Percentiles rank a stretch among this genome's conserved stretches.
These are phyloP conservation scores for Thrips palmi DNA, from an alignment of 1,140 invertebrate species.

Conservation along the genomic window DNA sequence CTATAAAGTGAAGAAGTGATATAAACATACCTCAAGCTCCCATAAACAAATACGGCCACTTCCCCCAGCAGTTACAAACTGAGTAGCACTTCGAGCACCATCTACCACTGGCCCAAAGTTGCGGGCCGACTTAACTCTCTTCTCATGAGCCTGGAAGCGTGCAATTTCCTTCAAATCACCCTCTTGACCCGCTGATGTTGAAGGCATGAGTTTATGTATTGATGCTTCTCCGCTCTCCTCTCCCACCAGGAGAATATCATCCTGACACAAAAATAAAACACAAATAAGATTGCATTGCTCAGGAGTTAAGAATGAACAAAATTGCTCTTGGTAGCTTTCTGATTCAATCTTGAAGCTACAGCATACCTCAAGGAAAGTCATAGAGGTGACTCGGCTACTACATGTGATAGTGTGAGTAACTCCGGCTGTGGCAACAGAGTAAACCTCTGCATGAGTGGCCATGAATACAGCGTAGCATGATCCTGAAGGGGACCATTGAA, in stretches of 20 bases:
- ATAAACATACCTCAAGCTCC: too few relatives aligned
- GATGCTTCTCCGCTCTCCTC: slow-evolving; percentile 13
- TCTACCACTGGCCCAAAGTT: too few relatives aligned
- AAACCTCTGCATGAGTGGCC: slow-evolving; percentile 50
- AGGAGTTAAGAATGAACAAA: neutral
- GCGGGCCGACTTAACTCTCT: too few relatives aligned
- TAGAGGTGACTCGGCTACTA: slow-evolving; percentile 12
- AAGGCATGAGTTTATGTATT: too few relatives aligned
- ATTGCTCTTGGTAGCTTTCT: neutral
- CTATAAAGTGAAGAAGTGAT: too few relatives aligned
- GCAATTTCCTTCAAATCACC: too few relatives aligned
- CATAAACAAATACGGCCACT: too few relatives aligned
- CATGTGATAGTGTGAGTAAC: slow-evolving; percentile 26
- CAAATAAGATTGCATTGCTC: neutral
- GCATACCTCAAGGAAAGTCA: slow-evolving; percentile 13
- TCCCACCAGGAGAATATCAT: slow-evolving; percentile 12
- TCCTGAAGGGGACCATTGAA: slow-evolving; percentile 44
- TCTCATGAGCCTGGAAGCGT: too few relatives aligned
- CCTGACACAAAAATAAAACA: slow-evolving; percentile 9
- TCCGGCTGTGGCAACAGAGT: slow-evolving; percentile 51
- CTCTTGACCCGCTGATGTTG: too few relatives aligned
- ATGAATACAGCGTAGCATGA: slow-evolving; percentile 50
- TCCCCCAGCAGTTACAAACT: too few relatives aligned
- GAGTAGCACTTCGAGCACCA: too few relatives aligned
- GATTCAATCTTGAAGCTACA: neutral